These are phyloP conservation scores for Pavo muticus DNA, from an alignment of 2,113 vertebrate species.

Conservation along the genomic window DNA sequence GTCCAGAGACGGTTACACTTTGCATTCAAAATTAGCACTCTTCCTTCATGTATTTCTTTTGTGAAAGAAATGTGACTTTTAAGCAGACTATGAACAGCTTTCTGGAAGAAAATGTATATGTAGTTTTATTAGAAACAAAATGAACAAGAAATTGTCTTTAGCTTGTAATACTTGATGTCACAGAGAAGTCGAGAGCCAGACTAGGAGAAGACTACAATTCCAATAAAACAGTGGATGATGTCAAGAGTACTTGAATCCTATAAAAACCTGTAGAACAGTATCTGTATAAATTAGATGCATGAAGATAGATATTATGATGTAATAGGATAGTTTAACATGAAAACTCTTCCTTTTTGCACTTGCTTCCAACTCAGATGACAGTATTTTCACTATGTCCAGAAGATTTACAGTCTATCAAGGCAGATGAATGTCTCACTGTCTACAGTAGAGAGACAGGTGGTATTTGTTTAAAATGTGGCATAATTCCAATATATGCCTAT, in stretches of 20 bases:
- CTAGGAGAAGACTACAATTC: neutral
- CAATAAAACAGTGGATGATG: neutral
- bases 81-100: neutral
- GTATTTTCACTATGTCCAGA: neutral
- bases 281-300: neutral
- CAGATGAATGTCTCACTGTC: neutral
- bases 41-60: neutral
- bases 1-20: neutral
- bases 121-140: neutral
- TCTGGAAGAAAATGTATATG: neutral
- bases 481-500: neutral
- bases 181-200: neutral
- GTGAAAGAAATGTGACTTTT: neutral
- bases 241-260: rapidly evolving
- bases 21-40: neutral
- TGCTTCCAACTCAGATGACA: neutral
- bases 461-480: conserved; percentile 17
- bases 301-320: neutral
- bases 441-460: conserved; percentile 16
- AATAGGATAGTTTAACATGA: neutral
- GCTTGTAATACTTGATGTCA: neutral
- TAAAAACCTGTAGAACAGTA: neutral
- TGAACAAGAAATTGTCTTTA: neutral
- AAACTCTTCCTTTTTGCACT: neutral
- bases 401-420: neutral